phyloP scores from a whole-genome alignment of 2,113 vertebrate species.

The Mus musculus region GRCm39 chr4:99843501-99844000 shows the following conservation, averaged over 20 bases:
- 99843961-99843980: conserved; percentile 59
- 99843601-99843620: neutral
- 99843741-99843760: neutral
- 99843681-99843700: neutral
- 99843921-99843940: conserved; percentile 92
- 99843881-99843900: conserved; percentile 96
- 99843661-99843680: neutral
- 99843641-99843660: neutral
- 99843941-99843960: conserved; percentile 98
- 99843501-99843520: neutral
- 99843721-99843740: neutral
- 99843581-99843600: neutral
- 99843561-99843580: neutral
- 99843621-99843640: neutral
- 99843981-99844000: conserved; percentile 42
- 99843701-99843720: neutral
- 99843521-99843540: neutral
- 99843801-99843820: neutral
- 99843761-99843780: neutral
- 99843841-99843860: conserved; percentile 1
- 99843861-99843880: conserved; percentile 93
- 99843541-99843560: neutral
- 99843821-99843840: neutral
- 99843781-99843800: neutral
- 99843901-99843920: conserved; percentile 95